Conservation (phyloP, 2,888 invertebrate species). For the Lathronympha strigana region DNA sequence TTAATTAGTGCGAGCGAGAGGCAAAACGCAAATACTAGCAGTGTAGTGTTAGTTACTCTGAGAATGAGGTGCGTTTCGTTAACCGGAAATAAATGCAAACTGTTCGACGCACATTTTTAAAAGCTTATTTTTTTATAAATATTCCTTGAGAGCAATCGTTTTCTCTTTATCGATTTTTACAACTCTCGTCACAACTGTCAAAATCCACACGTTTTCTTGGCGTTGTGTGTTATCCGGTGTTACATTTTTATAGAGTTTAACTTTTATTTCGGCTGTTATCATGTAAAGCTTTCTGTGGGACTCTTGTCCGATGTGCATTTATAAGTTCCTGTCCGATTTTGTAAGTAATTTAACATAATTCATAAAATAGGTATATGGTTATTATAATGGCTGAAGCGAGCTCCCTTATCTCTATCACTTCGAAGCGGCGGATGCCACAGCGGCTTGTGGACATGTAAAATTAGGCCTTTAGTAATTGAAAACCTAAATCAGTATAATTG, state of each 20-base stretch:
- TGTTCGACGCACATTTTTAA: conserved; percentile 19
- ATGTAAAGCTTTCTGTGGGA: conserved; percentile 74
- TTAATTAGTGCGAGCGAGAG: too few relatives aligned
- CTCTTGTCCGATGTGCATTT: conserved; percentile 59
- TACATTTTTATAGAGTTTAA: conserved; percentile 70
- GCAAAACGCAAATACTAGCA: too few relatives aligned
- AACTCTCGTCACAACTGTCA: conserved; percentile 51
- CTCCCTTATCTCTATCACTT: conserved; percentile 53
- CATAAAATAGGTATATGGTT: conserved; percentile 44
- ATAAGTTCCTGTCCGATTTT: conserved; percentile 63
- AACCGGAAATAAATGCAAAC: neutral
- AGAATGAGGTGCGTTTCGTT: conserved; percentile 24
- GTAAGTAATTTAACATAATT: conserved; percentile 60
- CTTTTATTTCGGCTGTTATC: conserved; percentile 66
- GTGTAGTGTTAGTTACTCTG: too few relatives aligned
- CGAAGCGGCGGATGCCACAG: neutral
- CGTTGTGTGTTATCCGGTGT: conserved; percentile 81
- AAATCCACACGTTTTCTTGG: conserved; percentile 81
- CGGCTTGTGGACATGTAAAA: conserved; percentile 3
- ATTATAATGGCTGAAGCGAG: conserved; percentile 56
- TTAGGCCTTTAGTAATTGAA: neutral
- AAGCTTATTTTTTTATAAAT: neutral
- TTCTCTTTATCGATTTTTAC: conserved; percentile 36
- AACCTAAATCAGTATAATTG: neutral
- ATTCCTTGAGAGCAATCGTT: conserved; percentile 4